Conservation (phyloP, 2,888 invertebrate genomes). For the Parnassius mnemosyne region DNA sequence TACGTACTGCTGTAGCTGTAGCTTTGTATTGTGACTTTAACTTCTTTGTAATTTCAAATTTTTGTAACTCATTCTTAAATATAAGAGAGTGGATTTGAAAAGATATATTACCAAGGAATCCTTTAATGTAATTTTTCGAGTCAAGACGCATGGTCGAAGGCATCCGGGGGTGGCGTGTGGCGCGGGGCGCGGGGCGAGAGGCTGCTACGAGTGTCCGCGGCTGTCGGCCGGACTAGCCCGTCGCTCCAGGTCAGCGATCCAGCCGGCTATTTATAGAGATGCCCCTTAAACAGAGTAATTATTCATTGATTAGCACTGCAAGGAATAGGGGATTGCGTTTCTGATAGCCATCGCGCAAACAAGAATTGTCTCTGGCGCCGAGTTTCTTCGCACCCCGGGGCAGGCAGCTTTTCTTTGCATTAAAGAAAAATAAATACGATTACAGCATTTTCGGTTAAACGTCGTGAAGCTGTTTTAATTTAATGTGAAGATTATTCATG, state of each 20-base stretch:
- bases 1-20: slow-evolving; percentile 11
- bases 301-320: slow-evolving; percentile 81
- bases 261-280: slow-evolving; percentile 80
- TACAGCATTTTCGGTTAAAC: no score
- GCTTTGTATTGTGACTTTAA: slow-evolving; percentile 20
- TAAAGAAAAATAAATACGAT: slow-evolving; percentile 27
- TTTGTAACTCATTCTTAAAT: slow-evolving; percentile 1
- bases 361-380: slow-evolving; percentile 74
- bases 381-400: slow-evolving; percentile 43
- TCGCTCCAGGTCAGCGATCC: slow-evolving; percentile 81
- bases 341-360: slow-evolving; percentile 78
- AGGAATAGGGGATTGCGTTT: slow-evolving; percentile 79
- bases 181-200: slow-evolving; percentile 35
- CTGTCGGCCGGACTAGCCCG: slow-evolving; percentile 79
- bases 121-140: slow-evolving; percentile 67
- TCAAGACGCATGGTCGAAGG: slow-evolving; percentile 70
- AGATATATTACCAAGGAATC: slow-evolving; percentile 56
- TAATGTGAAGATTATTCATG: no score
- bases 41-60: slow-evolving; percentile 1
- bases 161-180: slow-evolving; percentile 48
- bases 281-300: slow-evolving; percentile 81
- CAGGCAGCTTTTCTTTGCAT: slow-evolving; percentile 28
- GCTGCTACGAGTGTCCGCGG: slow-evolving; percentile 57
- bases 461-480: no score
- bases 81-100: slow-evolving; percentile 31